A percentile compares a stretch with the other conserved stretches of the same genome.
These are phyloP conservation scores for Dendrolimus houi DNA, from an alignment of 2,888 invertebrate genomes.

Conservation along the genomic window DNA sequence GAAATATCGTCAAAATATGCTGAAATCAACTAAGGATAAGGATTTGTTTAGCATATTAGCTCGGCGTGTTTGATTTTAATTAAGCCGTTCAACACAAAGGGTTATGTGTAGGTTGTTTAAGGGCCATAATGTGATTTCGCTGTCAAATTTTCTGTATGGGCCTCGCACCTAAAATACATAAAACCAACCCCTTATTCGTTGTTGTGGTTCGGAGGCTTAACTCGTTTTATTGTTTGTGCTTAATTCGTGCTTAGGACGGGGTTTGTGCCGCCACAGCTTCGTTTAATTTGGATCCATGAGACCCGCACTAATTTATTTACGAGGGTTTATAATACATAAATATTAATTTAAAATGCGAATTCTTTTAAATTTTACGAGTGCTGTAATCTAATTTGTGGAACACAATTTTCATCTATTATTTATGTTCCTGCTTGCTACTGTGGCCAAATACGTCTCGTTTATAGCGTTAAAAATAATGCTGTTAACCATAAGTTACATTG, in stretches of 20 bases:
- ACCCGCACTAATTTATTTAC: slow-evolving; percentile 25
- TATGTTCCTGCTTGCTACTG: too few relatives aligned
- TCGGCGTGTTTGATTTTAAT: background rate
- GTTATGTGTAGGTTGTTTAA: background rate
- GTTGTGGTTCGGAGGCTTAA: slow-evolving; percentile 19
- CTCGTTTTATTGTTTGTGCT: slow-evolving; percentile 39
- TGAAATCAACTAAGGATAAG: background rate
- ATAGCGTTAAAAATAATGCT: too few relatives aligned
- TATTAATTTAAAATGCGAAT: slow-evolving; percentile 12
- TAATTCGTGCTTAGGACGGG: slow-evolving; percentile 32
- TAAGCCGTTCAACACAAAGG: background rate
- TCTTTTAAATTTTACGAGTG: slow-evolving; percentile 2
- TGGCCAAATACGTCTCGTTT: too few relatives aligned
- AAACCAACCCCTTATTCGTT: background rate
- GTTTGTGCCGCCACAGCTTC: slow-evolving; percentile 20
- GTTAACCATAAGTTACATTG: too few relatives aligned
- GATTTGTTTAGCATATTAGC: background rate
- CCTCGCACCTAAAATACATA: background rate
- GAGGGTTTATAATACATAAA: slow-evolving; percentile 20
- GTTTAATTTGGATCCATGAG: slow-evolving; percentile 33
- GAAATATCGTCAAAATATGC: background rate
- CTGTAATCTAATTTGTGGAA: too few relatives aligned
- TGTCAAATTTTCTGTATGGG: slow-evolving; percentile 1
- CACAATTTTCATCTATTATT: too few relatives aligned
- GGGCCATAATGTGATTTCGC: background rate